phyloP scores from a whole-genome alignment of 2,888 invertebrate species.

The Escarpia spicata region DNA sequence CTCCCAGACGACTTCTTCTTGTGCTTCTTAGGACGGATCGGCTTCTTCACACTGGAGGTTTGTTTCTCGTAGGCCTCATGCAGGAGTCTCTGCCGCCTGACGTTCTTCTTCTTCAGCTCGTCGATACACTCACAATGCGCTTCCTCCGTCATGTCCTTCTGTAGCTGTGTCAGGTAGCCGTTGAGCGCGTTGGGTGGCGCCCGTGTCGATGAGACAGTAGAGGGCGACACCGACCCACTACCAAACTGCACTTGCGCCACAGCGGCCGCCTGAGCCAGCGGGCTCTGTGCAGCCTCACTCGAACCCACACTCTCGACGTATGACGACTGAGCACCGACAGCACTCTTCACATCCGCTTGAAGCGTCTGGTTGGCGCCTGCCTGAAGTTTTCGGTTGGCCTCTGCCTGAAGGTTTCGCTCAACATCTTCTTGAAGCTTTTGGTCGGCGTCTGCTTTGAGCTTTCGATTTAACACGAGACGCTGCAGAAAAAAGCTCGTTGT shows the following conservation, averaged over 20 bases:
- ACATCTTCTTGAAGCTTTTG: not conserved
- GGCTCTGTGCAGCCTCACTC: not conserved
- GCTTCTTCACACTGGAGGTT: not conserved
- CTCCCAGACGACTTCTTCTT: not conserved
- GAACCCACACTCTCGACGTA: not conserved
- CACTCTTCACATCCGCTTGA: not conserved
- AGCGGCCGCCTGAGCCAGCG: not conserved
- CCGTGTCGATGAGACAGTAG: not conserved
- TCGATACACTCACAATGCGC: not conserved
- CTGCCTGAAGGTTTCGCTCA: not conserved
- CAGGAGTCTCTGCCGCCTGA: not conserved
- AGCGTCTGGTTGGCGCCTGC: too few relatives aligned
- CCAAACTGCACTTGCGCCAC: not conserved
- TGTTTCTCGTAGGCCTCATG: constrained; percentile 8
- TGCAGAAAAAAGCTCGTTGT: not conserved
- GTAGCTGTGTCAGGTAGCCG: not conserved
- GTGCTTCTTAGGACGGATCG: not conserved
- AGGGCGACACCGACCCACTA: not conserved
- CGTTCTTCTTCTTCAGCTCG: constrained; percentile 20
- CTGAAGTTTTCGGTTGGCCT: not conserved
- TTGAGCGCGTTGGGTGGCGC: not conserved
- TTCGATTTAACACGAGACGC: not conserved
- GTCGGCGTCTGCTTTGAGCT: not conserved
- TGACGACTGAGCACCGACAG: not conserved
- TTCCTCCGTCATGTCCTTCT: not conserved